Evolutionary conservation across 2,113 vertebrate species (phyloP).

Genomic region (Lophotis ruficrista): DNA sequence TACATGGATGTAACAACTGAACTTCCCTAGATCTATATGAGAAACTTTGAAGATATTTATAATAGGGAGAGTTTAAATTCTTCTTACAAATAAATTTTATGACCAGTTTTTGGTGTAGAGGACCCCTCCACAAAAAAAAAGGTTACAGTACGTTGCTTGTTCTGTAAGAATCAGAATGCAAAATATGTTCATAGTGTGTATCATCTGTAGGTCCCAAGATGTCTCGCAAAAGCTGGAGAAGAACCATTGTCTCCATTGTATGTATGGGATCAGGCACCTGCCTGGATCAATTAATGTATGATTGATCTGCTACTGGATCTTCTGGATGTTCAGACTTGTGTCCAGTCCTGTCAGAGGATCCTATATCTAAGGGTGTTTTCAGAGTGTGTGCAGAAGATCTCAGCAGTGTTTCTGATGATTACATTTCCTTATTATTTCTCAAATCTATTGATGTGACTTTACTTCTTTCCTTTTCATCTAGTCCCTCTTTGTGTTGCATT

Average conservation of each 20-base stretch:
- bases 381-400: background rate
- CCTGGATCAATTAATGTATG: background rate
- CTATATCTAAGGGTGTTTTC: background rate
- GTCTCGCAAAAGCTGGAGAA: background rate
- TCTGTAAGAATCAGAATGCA: background rate
- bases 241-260: background rate
- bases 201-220: background rate
- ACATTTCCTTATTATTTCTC: background rate
- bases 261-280: background rate
- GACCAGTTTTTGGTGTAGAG: background rate
- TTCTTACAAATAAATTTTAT: background rate
- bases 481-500: background rate
- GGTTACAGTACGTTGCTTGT: background rate
- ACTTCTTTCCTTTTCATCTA: background rate
- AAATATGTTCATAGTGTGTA: background rate
- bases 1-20: background rate
- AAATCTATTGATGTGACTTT: background rate
- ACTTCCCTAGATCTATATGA: background rate
- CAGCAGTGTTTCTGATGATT: background rate
- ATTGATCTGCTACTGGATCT: background rate
- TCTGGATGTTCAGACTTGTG: background rate
- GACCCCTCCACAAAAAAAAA: background rate
- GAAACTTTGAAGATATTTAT: background rate
- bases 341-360: background rate
- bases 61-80: background rate